A percentile compares a stretch with the other conserved stretches of the same genome.
Evolutionary conservation across 2,888 invertebrate genomes (phyloP).

Genomic region (Mechanitis mazaeus): DNA sequence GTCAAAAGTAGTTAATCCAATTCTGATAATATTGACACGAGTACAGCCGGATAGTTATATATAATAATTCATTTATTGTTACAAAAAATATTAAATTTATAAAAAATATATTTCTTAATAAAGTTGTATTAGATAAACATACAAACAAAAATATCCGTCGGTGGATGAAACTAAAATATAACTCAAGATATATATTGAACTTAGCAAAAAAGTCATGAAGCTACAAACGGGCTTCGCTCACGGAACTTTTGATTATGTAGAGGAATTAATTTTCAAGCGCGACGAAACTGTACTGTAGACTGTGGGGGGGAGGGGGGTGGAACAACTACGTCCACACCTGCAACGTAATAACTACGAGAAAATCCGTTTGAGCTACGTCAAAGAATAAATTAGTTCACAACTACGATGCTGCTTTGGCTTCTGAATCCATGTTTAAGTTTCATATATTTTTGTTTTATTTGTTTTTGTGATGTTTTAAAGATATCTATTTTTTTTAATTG

Average conservation of each 20-base stretch:
- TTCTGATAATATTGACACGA: no score
- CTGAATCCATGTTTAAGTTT: conserved; percentile 22
- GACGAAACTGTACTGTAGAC: conserved; percentile 67
- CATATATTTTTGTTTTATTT: no score
- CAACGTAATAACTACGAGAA: conserved; percentile 57
- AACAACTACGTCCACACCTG: conserved; percentile 70
- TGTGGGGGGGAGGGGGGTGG: conserved; percentile 33
- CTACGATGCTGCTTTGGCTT: conserved; percentile 20
- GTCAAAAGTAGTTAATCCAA: no score
- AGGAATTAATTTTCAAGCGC: conserved; percentile 76
- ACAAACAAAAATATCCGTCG: conserved; percentile 8
- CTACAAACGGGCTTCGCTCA: conserved; percentile 47
- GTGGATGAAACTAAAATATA: conserved; percentile 2
- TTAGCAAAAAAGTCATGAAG: conserved; percentile 41
- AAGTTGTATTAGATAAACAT: conserved; percentile 1
- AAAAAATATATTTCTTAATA: no score
- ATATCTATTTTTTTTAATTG: no score
- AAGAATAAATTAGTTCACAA: conserved; percentile 36
- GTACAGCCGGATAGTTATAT: no score
- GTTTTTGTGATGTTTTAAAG: no score
- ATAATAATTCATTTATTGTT: no score
- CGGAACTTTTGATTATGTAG: conserved; percentile 76
- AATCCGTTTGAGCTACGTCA: conserved; percentile 53
- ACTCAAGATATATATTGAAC: conserved; percentile 11
- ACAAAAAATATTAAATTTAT: no score